Percentiles rank a stretch among this genome's conserved stretches.
phyloP scores from a whole-genome alignment of 2,888 invertebrate genomes.

The Oligia latruncula region DNA sequence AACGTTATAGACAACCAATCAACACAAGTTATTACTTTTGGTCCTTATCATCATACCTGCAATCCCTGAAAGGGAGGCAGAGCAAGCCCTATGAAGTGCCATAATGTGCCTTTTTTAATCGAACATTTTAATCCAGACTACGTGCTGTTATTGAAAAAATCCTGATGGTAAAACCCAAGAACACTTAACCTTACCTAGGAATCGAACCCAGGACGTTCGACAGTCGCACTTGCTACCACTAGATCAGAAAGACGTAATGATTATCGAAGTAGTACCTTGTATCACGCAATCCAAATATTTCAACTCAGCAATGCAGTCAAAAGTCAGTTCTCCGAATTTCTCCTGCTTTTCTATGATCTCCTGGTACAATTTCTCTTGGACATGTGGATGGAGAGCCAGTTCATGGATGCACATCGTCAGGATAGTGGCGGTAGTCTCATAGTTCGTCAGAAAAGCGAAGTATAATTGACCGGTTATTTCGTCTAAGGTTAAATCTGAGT shows the following conservation, averaged over 20 bases:
- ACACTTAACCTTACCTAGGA: neutral
- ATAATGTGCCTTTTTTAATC: neutral
- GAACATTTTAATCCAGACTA: neutral
- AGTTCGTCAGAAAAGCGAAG: conserved; percentile 83
- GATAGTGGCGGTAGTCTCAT: conserved; percentile 79
- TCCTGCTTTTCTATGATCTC: conserved; percentile 74
- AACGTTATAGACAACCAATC: neutral
- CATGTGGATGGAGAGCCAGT: conserved; percentile 73
- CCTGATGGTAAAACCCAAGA: neutral
- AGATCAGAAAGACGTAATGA: neutral
- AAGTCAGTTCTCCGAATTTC: conserved; percentile 66
- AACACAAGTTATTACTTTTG: no score
- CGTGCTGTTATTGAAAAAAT: no score
- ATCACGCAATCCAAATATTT: conserved; percentile 79
- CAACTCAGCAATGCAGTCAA: conserved; percentile 74
- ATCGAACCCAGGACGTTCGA: neutral
- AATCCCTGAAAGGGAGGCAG: neutral
- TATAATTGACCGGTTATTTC: conserved; percentile 84
- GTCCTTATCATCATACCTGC: neutral
- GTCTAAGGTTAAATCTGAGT: conserved; percentile 79
- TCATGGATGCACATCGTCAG: conserved; percentile 79
- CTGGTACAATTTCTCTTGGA: conserved; percentile 83
- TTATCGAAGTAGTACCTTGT: conserved; percentile 69
- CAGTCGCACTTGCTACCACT: neutral
- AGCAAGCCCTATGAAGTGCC: neutral